Evolutionary conservation across 2,113 vertebrate species (phyloP), one percentile per base, ranked within the genome.

Genomic region (Fregetta grallaria): DNA sequence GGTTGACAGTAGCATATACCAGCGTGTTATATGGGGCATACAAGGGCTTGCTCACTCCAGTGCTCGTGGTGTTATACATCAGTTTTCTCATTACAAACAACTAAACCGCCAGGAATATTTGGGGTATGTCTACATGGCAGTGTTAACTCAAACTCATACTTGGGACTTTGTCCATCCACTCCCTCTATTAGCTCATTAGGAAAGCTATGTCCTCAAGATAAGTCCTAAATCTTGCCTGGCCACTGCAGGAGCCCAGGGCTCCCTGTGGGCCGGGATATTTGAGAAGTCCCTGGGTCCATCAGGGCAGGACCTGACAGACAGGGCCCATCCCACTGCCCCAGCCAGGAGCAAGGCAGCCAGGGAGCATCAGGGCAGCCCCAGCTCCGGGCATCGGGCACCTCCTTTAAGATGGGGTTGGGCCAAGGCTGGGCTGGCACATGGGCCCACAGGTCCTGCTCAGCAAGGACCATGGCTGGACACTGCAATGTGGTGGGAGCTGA

Each of bases 401-500:
- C 6, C 68, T 42, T 53, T 20, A 30, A 59, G 19, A 47, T 3
- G 4, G 18, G 15, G 6, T 13, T 63, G 23, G 19, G 40, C 6
- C 4, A 7, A 71, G 9, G 10, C 34, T 62, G 22, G 27, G 23
- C 29, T 53, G 49, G 19, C 23, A 56, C 50, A 21, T 14, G 20
- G 23, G 10, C 44, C 61, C 7, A 1, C 9, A 32, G 27, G 6
- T 74, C 6, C 23, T 52, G 45, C 15, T 82, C 34, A 67, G 27
- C 15, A 72, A 56, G 23, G 13, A 42, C 49, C 20, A 22, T 12
- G 23, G 47, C 29, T 52, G 23, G 40, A 62, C 7, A 4, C 29
- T 21, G 36, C 1, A 0, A 56, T 9, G 13, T 1, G 0, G 42
- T 4, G 7, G 36, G 27, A 75, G 19, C 13, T 45, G 13, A 29